Conservation (phyloP, 2,797 vertebrate genomes). For the Centropyge bicolor region DNA sequence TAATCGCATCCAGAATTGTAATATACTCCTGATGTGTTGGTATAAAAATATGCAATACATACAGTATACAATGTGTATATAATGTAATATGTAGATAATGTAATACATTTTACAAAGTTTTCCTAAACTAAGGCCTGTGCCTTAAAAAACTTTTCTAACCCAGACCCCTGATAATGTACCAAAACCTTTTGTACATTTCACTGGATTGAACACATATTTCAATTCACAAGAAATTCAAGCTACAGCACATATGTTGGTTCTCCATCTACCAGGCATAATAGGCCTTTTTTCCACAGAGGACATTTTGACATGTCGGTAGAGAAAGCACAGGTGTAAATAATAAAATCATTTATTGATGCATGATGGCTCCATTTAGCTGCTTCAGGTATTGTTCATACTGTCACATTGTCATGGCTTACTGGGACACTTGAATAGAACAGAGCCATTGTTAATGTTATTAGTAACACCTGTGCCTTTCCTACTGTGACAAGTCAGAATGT, state of each 20-base stretch:
- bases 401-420: conserved; percentile 8
- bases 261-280: background rate
- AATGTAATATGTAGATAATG: too few relatives aligned
- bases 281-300: background rate
- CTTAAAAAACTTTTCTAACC: background rate
- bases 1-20: too few relatives aligned
- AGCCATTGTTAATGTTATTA: conserved; percentile 12
- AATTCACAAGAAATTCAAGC: background rate
- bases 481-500: conserved; percentile 5
- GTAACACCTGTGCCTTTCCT: conserved; percentile 5
- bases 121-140: background rate
- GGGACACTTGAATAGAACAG: conserved; percentile 21
- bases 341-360: conserved; percentile 9
- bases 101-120: background rate
- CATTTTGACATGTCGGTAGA: background rate
- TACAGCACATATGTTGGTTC: background rate
- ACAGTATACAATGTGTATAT: too few relatives aligned
- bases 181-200: background rate
- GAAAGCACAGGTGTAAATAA: conserved; percentile 9
- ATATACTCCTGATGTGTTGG: too few relatives aligned
- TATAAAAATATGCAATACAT: too few relatives aligned
- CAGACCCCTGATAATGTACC: background rate
- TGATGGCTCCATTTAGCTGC: background rate
- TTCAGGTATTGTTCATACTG: background rate
- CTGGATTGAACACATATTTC: background rate